Evolutionary conservation across 1,140 invertebrate genomes (phyloP), one percentile per base, ranked within the genome.

Genomic region (Macrotrachela quadricornifera): DNA sequence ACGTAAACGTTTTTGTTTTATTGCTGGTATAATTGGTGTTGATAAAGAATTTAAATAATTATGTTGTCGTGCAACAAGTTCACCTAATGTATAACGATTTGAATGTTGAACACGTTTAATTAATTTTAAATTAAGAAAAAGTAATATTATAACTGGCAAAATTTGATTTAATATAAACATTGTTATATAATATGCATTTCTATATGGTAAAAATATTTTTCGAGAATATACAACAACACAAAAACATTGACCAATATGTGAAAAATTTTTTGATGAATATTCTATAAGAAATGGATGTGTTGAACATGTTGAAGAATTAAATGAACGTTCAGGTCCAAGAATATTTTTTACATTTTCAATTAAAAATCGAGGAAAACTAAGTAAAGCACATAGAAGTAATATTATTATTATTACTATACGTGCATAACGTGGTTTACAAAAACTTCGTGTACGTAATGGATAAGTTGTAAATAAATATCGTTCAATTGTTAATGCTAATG

Each of bases 401-500:
- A 47, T 15, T 18, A 54, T 49, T 21, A 45, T 1, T n/a, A 45
- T 39, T 13, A 44, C 44, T 17, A 30, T 49, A 45, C 38, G 45
- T 16, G 53, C 47, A 13, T 54, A 49, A 30, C 44, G 18, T 13
- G 53, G 37, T 9, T 44, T 54, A 38, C 45, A 54, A 50, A 44
- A 54, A 42, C 37, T 49, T 15, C 46, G 37, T 16, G 46, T 46
- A 50, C 46, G 53, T 21, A 54, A 46, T 6, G 53, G 53, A 54
- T 46, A 48, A 39, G 39, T 42, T 16, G 48, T 49, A 21, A 58
- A 11, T 57, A 55, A 13, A 66, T 62, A 59, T 1, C 65, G 51
- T 49, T 67, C 65, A 16, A 67, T 60, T 41, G 65, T 67, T 44
- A 67, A 49, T 13, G 59, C 54, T 10, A 64, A 60, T 9, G 60